Conservation (phyloP, 2,113 vertebrate species). For the Hippocampus zosterae region DNA sequence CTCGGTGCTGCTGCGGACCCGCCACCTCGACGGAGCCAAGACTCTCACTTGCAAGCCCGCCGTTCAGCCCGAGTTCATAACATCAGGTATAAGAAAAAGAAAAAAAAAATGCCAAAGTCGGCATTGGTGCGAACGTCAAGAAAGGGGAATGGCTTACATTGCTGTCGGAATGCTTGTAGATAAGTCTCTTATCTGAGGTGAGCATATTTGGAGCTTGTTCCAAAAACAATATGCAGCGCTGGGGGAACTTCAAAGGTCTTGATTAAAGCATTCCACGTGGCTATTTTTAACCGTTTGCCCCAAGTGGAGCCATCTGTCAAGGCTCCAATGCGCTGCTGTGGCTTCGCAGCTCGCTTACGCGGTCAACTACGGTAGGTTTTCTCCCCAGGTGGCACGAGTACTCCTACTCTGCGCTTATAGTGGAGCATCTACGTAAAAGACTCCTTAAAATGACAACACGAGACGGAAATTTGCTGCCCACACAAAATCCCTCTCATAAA, state of each 20-base stretch:
- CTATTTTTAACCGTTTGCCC: conserved; percentile 62
- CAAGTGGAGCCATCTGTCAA: conserved; percentile 54
- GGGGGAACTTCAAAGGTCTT: conserved; percentile 58
- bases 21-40: conserved; percentile 83
- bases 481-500: neutral
- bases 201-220: conserved; percentile 47
- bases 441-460: neutral
- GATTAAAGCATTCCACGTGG: conserved; percentile 70
- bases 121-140: conserved; percentile 19
- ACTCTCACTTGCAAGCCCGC: conserved; percentile 84
- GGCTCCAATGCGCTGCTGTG: conserved; percentile 10
- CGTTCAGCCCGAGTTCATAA: conserved; percentile 79
- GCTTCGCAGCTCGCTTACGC: neutral
- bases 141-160: conserved; percentile 34
- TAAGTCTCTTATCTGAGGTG: conserved; percentile 57
- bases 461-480: neutral
- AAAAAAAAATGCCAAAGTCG: conserved; percentile 2
- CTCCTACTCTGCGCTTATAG: neutral
- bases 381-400: neutral
- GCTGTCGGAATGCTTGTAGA: conserved; percentile 37
- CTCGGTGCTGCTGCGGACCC: conserved; percentile 86
- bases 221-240: conserved; percentile 59
- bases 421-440: neutral
- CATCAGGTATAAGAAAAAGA: conserved; percentile 73
- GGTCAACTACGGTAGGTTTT: neutral